phyloP scores from a whole-genome alignment of 2,113 vertebrate genomes.

The Ptychochromis oligacanthus region DNA sequence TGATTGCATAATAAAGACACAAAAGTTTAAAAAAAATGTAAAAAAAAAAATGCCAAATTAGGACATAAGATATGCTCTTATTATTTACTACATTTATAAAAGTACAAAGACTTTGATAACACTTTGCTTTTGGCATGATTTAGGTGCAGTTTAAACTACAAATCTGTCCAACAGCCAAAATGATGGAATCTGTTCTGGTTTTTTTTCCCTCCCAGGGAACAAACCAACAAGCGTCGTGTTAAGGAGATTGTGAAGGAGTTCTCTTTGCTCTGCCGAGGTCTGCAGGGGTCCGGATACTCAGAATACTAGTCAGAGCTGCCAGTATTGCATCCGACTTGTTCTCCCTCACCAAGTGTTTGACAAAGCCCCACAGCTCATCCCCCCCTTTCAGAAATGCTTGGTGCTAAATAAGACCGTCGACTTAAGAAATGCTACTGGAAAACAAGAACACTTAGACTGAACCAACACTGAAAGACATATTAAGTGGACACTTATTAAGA shows the following conservation, averaged over 20 bases:
- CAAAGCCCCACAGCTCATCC: background rate
- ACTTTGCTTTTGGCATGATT: background rate
- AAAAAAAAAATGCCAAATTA: too few species aligned
- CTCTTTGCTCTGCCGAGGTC: conserved; percentile 90
- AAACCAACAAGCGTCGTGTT: conserved; percentile 89
- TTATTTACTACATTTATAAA: background rate
- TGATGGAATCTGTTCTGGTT: background rate
- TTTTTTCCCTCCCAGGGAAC: conserved; percentile 82
- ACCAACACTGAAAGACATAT: conserved; percentile 5
- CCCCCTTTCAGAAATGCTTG: background rate
- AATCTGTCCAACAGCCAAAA: background rate
- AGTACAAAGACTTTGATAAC: background rate
- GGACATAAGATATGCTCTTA: background rate
- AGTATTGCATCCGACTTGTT: background rate
- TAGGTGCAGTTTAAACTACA: background rate
- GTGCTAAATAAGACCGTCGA: background rate
- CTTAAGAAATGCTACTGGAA: background rate
- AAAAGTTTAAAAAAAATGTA: too few species aligned
- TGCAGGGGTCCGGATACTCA: conserved; percentile 89
- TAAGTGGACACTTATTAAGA: background rate
- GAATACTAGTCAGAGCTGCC: conserved; percentile 80
- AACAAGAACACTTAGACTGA: background rate
- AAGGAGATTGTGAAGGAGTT: conserved; percentile 97
- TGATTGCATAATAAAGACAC: background rate
- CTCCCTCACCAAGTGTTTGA: background rate